A percentile compares a stretch with the other conserved stretches of the same genome.
These are phyloP conservation scores for Luehdorfia chinensis DNA, from an alignment of 1,140 invertebrate species.

Conservation along the genomic window DNA sequence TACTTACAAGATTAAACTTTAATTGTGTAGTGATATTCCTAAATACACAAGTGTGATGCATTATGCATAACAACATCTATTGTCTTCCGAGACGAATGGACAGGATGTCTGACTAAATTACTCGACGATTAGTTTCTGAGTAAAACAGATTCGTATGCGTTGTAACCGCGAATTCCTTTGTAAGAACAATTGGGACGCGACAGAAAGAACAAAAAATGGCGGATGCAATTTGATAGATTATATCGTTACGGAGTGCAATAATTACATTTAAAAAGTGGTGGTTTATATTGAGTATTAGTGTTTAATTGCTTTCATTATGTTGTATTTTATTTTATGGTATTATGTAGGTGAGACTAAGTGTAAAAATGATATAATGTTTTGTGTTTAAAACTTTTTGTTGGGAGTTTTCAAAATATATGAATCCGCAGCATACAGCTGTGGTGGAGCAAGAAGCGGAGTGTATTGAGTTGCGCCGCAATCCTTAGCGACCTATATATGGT, in stretches of 20 bases:
- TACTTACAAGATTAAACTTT: slow-evolving; percentile 12
- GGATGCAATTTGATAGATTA: slow-evolving; percentile 28
- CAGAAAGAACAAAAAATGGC: slow-evolving; percentile 31
- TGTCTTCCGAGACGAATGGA: slow-evolving; percentile 21
- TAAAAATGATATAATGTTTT: too few relatives aligned
- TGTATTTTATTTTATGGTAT: too few relatives aligned
- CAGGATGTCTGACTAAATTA: slow-evolving; percentile 59
- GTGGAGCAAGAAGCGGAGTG: too few relatives aligned
- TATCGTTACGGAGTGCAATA: slow-evolving; percentile 6
- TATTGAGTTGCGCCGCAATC: too few relatives aligned
- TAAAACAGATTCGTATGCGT: slow-evolving; percentile 46
- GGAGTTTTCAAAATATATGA: too few relatives aligned
- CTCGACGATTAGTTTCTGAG: slow-evolving; percentile 52
- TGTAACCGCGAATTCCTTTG: slow-evolving; percentile 8
- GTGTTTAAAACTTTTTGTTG: too few relatives aligned
- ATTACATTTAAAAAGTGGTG: not conserved
- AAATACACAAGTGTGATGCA: slow-evolving; percentile 37
- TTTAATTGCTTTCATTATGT: too few relatives aligned
- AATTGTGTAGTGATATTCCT: slow-evolving; percentile 31
- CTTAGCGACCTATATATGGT: too few relatives aligned
- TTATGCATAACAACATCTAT: slow-evolving; percentile 45
- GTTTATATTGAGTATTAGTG: too few relatives aligned
- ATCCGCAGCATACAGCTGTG: too few relatives aligned
- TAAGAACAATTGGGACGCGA: slow-evolving; percentile 19
- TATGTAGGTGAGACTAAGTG: too few relatives aligned